Conservation (phyloP, 1,140 invertebrate genomes). For the Lasioglossum albipes region DNA sequence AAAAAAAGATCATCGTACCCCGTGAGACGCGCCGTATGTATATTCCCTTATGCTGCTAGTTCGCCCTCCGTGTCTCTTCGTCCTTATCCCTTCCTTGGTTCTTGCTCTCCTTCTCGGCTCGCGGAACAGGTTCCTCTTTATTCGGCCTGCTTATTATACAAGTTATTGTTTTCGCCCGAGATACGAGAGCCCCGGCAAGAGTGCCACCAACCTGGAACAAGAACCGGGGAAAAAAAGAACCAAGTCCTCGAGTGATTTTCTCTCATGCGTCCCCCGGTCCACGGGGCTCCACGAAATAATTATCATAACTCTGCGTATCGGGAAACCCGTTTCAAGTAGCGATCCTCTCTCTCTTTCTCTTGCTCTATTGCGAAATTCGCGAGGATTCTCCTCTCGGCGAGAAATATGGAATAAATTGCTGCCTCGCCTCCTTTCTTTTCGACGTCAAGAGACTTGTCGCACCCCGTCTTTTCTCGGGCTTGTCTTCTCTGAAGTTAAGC, state of each 20-base stretch:
- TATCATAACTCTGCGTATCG: slow-evolving; percentile 46
- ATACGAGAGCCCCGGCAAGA: slow-evolving; percentile 45
- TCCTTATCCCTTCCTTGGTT: slow-evolving; percentile 29
- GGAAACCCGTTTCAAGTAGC: slow-evolving; percentile 15
- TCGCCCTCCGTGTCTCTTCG: slow-evolving; percentile 5
- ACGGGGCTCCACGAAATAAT: slow-evolving; percentile 45
- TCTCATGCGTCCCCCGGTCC: slow-evolving; percentile 26
- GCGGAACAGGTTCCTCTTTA: slow-evolving; percentile 63
- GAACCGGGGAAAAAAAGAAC: slow-evolving; percentile 22
- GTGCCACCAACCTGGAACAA: slow-evolving; percentile 39
- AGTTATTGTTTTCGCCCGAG: slow-evolving; percentile 65
- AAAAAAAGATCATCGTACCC: slow-evolving; percentile 44
- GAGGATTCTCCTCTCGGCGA: slow-evolving; percentile 11
- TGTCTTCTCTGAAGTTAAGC: background rate
- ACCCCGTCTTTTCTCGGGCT: background rate
- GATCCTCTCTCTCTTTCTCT: background rate
- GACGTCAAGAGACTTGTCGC: background rate
- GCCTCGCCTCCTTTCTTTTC: background rate
- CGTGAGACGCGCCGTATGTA: slow-evolving; percentile 22
- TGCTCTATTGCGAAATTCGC: slow-evolving; percentile 16
- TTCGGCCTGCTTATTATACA: slow-evolving; percentile 60
- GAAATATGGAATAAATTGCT: slow-evolving; percentile 22
- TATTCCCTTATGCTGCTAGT: slow-evolving; percentile 37
- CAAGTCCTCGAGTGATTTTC: slow-evolving; percentile 53
- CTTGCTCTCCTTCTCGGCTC: background rate